Conservation (phyloP, 1,140 invertebrate species). For the Trialeurodes vaporariorum region DNA sequence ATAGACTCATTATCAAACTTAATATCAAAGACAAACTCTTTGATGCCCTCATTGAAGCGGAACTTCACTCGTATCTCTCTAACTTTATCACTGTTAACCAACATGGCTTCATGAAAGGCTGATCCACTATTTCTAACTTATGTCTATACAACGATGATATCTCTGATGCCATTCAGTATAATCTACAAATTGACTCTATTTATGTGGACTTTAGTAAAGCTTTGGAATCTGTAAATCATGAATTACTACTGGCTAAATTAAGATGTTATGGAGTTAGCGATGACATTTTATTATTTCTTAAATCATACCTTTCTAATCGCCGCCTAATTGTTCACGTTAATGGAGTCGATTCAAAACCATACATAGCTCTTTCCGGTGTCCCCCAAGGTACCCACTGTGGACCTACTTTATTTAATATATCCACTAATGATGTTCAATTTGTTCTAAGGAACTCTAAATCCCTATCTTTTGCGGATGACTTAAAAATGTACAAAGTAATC, state of each 20-base stretch:
- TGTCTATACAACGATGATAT: conserved; percentile 3
- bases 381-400: conserved; percentile 9
- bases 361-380: conserved; percentile 7
- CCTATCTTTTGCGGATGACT: conserved; percentile 4
- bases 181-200: conserved; percentile 10
- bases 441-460: neutral
- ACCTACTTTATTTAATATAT: conserved; percentile 5
- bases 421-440: conserved; percentile 8
- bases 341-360: neutral
- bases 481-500: conserved; percentile 5
- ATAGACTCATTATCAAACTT: conserved; percentile 21
- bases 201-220: conserved; percentile 17
- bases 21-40: conserved; percentile 19
- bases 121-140: conserved; percentile 14
- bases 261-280: neutral
- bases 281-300: conserved; percentile 8
- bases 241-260: conserved; percentile 6
- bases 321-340: conserved; percentile 6
- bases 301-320: conserved; percentile 6
- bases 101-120: conserved; percentile 10
- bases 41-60: conserved; percentile 6
- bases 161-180: neutral
- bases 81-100: conserved; percentile 6
- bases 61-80: neutral
- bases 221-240: conserved; percentile 11